Conservation (phyloP, 2,113 vertebrate species). For the Cyanistes caeruleus region DNA sequence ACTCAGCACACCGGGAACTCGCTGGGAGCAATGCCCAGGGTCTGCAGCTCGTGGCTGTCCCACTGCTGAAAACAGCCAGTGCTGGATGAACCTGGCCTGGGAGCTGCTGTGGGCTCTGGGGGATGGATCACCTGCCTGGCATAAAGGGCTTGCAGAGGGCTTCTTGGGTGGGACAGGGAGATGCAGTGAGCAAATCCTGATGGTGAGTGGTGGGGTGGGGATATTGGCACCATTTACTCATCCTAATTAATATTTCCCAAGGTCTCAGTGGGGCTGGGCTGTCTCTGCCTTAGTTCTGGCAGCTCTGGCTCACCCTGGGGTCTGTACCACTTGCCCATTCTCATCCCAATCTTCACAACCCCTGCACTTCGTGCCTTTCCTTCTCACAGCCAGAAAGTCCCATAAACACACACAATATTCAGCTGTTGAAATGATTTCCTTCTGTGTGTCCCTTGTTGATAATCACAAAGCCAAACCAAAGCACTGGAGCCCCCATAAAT, state of each 20-base stretch:
- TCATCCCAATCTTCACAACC: background rate
- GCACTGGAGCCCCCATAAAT: background rate
- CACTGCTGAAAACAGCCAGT: fast-evolving
- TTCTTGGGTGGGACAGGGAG: background rate
- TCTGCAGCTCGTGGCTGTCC: background rate
- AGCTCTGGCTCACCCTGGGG: background rate
- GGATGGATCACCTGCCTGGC: background rate
- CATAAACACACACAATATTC: background rate
- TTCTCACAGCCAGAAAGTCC: background rate
- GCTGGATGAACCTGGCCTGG: fast-evolving
- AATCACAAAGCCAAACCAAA: background rate
- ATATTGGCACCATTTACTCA: background rate
- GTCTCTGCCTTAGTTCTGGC: background rate
- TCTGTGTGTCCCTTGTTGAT: background rate
- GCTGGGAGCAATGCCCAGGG: background rate
- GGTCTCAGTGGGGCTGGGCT: background rate
- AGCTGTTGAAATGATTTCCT: background rate
- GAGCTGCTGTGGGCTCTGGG: fast-evolving
- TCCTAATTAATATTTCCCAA: background rate
- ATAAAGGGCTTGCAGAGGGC: fast-evolving
- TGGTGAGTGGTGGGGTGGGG: fast-evolving
- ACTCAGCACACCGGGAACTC: fast-evolving
- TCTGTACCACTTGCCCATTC: background rate
- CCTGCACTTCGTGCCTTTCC: background rate
- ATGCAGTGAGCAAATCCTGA: fast-evolving